Evolutionary conservation across 2,888 invertebrate genomes (phyloP), one percentile per base, ranked within the genome.

Genomic region (Panzeria rudis): DNA sequence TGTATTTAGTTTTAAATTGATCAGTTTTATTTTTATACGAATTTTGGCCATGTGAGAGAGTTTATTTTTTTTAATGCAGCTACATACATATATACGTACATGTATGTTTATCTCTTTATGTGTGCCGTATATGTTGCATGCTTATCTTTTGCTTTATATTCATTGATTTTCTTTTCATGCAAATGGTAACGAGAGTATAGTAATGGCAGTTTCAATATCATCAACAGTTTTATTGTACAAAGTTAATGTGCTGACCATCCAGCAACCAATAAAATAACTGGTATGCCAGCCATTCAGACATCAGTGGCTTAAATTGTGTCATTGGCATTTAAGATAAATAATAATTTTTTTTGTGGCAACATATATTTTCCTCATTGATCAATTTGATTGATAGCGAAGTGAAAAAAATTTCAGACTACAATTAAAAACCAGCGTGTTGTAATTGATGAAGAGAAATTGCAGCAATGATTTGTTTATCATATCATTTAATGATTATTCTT

Each of bases 271-370:
- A 23, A 52, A 35, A 54, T 11, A 9, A 59, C 73, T 50, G 66
- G 20, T 29, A 13, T 17, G 15, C 17, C 38, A 66, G 23, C 41
- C 35, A 47, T 6, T 11, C 52, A 68, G 64, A 29, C 59, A 47
- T 71, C 76, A 66, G 76, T 71, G 79, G 76, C 76, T 66, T 59
- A 76, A 84, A 76, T 80, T 84, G 84, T 84, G 79, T 84, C 80
- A 76, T 76, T 80, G 79, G 64, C 50, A 76, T 80, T 75, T 80
- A 79, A 75, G 84, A 84, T 84, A 80, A 84, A 73, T 61, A 59
- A 71, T 38, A 23, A 15, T 35, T 17, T 61, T 32, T 54, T 72
- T 72, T 59, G 41, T 59, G 50, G 38, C 29, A 79, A 69, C n/a
- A 59, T 41, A 59, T 69, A 79, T 69, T 79, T 79, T 75, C 73